These are phyloP conservation scores for Bombus superbus DNA, from an alignment of 1,140 invertebrate genomes.

Conservation along the genomic window DNA sequence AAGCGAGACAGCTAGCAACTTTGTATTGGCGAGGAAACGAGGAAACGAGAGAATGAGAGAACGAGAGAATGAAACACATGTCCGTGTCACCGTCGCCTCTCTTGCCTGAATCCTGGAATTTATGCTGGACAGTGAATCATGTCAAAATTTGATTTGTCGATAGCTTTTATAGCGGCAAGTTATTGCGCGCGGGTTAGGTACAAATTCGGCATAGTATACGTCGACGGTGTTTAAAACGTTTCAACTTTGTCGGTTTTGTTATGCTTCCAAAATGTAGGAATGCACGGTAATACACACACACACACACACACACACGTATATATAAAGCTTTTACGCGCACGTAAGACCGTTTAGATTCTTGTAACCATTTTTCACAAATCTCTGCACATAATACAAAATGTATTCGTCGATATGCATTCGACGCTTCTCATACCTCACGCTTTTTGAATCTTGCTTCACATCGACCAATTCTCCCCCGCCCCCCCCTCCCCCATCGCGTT, in stretches of 20 bases:
- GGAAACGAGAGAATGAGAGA: conserved; percentile 55
- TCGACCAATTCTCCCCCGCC: too few species aligned
- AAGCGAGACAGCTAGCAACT: conserved; percentile 27
- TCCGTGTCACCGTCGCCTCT: conserved; percentile 80
- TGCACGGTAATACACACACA: accelerated
- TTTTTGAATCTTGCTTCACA: too few species aligned
- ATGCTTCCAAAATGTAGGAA: conserved; percentile 34
- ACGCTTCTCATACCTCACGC: too few species aligned
- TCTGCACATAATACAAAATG: too few species aligned
- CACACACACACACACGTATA: background rate
- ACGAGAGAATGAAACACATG: conserved; percentile 78
- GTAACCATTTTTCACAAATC: too few species aligned
- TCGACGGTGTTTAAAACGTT: conserved; percentile 65
- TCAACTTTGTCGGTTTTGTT: conserved; percentile 67
- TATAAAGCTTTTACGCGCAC: too few species aligned
- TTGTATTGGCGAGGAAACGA: conserved; percentile 36
- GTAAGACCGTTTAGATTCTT: background rate
- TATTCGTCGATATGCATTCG: too few species aligned
- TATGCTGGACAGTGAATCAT: conserved; percentile 82
- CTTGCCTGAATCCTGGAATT: conserved; percentile 78
- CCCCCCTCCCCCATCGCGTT: too few species aligned
- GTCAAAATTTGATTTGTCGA: conserved; percentile 84
- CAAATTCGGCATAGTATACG: conserved; percentile 76
- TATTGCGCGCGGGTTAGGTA: conserved; percentile 82
- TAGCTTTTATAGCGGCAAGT: conserved; percentile 83